These are phyloP conservation scores for Phortica magna DNA, from an alignment of 2,888 invertebrate genomes.

Conservation along the genomic window DNA sequence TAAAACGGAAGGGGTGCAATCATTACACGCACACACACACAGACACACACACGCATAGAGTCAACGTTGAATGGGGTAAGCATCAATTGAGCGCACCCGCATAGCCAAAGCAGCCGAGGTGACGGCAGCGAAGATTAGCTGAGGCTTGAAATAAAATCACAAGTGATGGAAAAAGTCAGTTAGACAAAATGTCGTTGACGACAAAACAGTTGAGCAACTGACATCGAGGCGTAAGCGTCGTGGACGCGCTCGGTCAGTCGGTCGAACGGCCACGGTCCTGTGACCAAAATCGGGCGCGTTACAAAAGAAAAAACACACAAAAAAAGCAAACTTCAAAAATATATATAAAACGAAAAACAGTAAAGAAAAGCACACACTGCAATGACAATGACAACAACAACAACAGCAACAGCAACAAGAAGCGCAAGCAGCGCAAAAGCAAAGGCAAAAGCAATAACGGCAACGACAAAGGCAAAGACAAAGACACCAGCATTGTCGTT, in stretches of 20 bases:
- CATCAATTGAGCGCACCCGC: slow-evolving; percentile 16
- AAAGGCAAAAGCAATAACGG: no score
- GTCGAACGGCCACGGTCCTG: neutral
- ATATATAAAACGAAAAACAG: neutral
- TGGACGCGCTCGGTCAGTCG: slow-evolving; percentile 53
- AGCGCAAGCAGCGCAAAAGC: no score
- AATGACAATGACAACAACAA: neutral
- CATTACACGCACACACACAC: neutral
- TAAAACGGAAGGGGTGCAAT: slow-evolving; percentile 26
- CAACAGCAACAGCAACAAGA: no score
- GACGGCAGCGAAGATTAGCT: neutral
- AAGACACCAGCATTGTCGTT: neutral
- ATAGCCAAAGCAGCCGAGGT: neutral
- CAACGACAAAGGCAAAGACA: no score
- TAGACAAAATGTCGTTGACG: neutral
- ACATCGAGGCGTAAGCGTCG: slow-evolving; percentile 69
- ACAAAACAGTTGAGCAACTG: slow-evolving; percentile 63
- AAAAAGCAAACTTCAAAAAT: neutral
- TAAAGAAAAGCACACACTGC: neutral
- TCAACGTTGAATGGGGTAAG: neutral
- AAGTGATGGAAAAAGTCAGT: neutral
- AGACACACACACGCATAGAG: neutral
- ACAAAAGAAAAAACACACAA: slow-evolving; percentile 6
- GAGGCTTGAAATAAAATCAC: neutral
- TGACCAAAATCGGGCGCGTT: neutral